Base-by-base conservation (phyloP, 2,113 vertebrate species). In the Thunnus maccoyii region DNA sequence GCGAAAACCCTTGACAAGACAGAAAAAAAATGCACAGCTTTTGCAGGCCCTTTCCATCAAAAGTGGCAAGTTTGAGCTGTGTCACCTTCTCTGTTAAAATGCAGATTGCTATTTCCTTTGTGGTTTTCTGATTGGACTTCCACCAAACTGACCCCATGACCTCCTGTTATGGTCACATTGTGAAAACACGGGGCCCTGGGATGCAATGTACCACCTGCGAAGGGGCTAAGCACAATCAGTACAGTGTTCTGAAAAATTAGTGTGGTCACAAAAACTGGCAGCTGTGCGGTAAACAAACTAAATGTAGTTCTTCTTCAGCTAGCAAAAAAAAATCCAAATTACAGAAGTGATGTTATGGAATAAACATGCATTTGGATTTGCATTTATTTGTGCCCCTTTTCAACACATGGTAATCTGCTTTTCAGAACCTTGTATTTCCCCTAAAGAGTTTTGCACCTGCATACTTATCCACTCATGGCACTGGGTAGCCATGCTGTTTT, bases 151-250 rank as follows among this genome's bases (percentile, higher is more conserved):
- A 79, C 67, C 86, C 50, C 22, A 14, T 60, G 78, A 85, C 88
- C 79, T 46, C 67, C 72, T 61, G 80, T 73, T 80, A 62, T 74
- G 67, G 78, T 85, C 65, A 18, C 78, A 72, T 66, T 82, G 80
- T 86, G 76, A 88, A 89, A 89, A 88, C 76, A 83, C 32, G 13
- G 62, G 36, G 7, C 41, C 58, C 58, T 66, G 2, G 52, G 52
- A 87, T 88, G 76, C 86, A 79, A 68, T 61, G 82, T 67, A 81
- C 82, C 90, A 90, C 87, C 88, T 91, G 91, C 80, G 66, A 65
- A 58, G 71, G 32, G 51, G 4, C 44, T 1, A 54, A 76, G 75
- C 57, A 82, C 80, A 84, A 78, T 72, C 72, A 16, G 11, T 7
- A 25, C 78, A 78, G 65, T 72, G 79, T 69, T 83, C 30, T 63